phyloP scores from a whole-genome alignment of 2,113 vertebrate genomes.

The Coturnix japonica region DNA sequence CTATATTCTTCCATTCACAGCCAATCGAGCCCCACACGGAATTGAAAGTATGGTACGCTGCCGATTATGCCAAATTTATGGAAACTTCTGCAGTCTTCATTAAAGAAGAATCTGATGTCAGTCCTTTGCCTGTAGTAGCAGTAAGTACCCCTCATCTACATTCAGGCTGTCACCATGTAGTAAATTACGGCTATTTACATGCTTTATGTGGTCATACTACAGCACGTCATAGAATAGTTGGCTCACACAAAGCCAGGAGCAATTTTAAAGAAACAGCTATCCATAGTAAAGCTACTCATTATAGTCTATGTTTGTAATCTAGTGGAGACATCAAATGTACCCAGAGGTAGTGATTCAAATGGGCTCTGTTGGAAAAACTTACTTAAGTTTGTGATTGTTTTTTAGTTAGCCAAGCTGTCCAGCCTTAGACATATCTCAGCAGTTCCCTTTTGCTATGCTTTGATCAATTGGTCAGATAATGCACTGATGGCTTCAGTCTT shows the following conservation, averaged over 20 bases:
- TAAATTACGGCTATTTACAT: neutral
- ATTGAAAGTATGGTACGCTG: conserved; percentile 59
- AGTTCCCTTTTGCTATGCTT: neutral
- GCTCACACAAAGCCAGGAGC: neutral
- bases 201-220: neutral
- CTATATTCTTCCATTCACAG: neutral
- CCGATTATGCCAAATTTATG: conserved; percentile 50
- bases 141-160: neutral
- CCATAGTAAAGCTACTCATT: neutral
- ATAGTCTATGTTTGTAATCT: neutral
- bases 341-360: neutral
- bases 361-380: neutral
- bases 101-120: conserved; percentile 50
- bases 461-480: neutral
- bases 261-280: neutral
- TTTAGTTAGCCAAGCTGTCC: neutral
- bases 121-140: conserved; percentile 15
- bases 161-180: neutral
- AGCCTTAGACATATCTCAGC: neutral
- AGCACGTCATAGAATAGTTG: neutral
- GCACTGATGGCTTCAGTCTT: neutral
- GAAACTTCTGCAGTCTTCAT: conserved; percentile 55
- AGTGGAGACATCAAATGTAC: neutral
- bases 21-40: conserved; percentile 48
- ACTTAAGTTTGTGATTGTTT: neutral